These are phyloP conservation scores for Megaceryle alcyon DNA, from an alignment of 2,797 vertebrate genomes.

Conservation along the genomic window DNA sequence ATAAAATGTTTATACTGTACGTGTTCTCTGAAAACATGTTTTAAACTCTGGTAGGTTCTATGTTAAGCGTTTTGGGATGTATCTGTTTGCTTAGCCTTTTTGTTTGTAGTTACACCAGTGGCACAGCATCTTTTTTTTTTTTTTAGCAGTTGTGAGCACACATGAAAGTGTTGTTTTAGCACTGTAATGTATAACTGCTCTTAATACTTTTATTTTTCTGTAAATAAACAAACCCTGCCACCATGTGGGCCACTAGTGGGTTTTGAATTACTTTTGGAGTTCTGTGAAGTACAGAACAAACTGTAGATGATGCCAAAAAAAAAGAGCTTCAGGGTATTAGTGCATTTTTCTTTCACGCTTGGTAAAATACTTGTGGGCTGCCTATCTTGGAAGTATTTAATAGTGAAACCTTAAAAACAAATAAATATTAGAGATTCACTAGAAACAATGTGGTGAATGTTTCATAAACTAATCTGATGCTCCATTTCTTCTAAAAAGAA, in stretches of 20 bases:
- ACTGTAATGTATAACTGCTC: not conserved
- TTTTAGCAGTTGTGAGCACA: not conserved
- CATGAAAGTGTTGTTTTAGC: not conserved
- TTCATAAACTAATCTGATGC: not conserved
- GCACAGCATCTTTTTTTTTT: not conserved
- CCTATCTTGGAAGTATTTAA: not conserved
- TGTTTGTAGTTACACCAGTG: not conserved
- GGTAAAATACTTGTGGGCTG: not conserved
- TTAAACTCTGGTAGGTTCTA: accelerated
- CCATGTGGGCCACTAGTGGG: not conserved
- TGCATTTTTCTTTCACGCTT: accelerated
- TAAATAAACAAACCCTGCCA: not conserved
- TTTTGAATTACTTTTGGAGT: not conserved
- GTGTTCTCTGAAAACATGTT: not conserved
- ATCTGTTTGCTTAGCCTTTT: not conserved
- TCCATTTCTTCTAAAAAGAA: not conserved
- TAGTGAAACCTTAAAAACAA: not conserved
- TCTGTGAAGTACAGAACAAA: not conserved
- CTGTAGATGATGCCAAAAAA: not conserved
- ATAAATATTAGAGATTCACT: not conserved
- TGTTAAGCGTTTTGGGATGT: not conserved
- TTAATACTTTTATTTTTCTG: not conserved
- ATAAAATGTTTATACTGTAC: not conserved
- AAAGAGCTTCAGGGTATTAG: not conserved
- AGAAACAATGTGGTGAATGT: not conserved